Evolutionary conservation across 2,797 vertebrate species (phyloP).

Genomic region (Lateolabrax maculatus): DNA sequence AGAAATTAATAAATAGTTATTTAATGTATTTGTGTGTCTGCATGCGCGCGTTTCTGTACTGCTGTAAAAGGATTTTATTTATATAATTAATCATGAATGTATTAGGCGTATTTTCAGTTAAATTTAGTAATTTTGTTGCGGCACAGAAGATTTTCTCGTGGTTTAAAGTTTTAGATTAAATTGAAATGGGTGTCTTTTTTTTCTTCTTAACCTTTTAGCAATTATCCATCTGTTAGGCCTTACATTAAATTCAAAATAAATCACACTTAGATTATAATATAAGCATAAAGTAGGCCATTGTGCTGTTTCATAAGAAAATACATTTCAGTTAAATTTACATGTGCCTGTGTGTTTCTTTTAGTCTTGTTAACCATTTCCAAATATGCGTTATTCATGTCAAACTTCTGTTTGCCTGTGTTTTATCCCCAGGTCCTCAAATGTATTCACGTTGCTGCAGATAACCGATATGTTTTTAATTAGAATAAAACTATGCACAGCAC

Average conservation of each 20-base stretch:
- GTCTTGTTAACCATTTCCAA: neutral
- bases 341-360: neutral
- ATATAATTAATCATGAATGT: neutral
- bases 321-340: neutral
- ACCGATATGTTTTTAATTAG: neutral
- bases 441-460: neutral
- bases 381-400: neutral
- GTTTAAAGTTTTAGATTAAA: neutral
- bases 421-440: neutral
- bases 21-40: neutral
- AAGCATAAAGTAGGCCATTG: neutral
- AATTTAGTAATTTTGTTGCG: neutral
- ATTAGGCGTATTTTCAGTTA: neutral
- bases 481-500: neutral
- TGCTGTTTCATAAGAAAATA: neutral
- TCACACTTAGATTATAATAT: constrained; percentile 4
- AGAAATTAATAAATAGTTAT: neutral
- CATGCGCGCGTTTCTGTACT: neutral
- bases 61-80: neutral
- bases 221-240: constrained; percentile 19
- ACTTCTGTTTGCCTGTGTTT: neutral
- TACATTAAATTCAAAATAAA: constrained; percentile 27
- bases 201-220: neutral
- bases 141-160: neutral
- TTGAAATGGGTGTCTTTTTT: neutral